A percentile compares a stretch with the other conserved stretches of the same genome.
These are phyloP conservation scores for Lates calcarifer DNA, from an alignment of 2,113 vertebrate species.

Conservation along the genomic window DNA sequence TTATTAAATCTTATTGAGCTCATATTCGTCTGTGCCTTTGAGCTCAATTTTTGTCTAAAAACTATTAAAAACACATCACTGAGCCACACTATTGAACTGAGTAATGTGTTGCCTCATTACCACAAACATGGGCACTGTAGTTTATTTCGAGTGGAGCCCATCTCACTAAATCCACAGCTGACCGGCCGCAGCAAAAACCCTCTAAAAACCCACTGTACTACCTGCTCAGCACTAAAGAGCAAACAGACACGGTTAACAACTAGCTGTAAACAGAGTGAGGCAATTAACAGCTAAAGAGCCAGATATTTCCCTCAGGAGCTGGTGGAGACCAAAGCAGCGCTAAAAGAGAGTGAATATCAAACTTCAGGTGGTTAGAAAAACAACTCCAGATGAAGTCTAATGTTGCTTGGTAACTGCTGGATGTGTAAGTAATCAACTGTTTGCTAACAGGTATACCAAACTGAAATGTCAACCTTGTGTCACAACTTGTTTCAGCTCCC, in stretches of 20 bases:
- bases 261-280: not conserved
- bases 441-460: not conserved
- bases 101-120: constrained; percentile 19
- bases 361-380: not conserved
- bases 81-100: not conserved
- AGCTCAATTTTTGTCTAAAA: not conserved
- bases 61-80: not conserved
- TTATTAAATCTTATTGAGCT: not conserved
- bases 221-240: not conserved
- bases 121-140: constrained; percentile 4
- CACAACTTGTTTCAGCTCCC: no score
- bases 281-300: not conserved
- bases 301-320: constrained; percentile 2
- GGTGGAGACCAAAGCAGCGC: constrained; percentile 2
- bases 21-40: not conserved
- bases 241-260: not conserved
- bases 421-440: not conserved
- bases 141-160: constrained; percentile 35
- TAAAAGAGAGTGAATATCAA: not conserved
- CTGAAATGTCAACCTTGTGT: not conserved
- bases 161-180: no score
- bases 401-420: not conserved
- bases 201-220: no score
- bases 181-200: no score
- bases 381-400: not conserved